A percentile compares a stretch with the other conserved stretches of the same genome.
These are phyloP conservation scores for Saxicola maurus DNA, from an alignment of 2,797 vertebrate species.

Conservation along the genomic window DNA sequence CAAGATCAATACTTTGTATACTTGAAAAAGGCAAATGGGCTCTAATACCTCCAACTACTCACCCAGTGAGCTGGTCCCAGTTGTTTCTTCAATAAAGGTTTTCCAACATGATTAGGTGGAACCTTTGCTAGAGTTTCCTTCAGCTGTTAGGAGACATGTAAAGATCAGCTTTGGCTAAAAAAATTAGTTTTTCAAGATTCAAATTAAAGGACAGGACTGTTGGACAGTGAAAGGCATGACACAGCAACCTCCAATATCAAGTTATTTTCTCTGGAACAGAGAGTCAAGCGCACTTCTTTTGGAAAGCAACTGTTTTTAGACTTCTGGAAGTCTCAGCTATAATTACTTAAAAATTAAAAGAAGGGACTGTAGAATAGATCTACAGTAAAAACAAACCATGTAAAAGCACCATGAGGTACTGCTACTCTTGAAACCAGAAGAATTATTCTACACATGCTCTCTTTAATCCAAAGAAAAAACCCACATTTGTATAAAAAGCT, in stretches of 20 bases:
- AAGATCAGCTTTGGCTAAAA: neutral
- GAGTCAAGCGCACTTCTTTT: neutral
- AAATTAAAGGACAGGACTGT: neutral
- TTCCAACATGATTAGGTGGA: conserved; percentile 86
- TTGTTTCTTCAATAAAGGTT: conserved; percentile 86
- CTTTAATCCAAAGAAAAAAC: neutral
- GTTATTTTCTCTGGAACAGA: neutral
- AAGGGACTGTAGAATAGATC: neutral
- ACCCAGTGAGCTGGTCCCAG: conserved; percentile 94
- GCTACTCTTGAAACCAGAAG: neutral
- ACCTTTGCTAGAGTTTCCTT: conserved; percentile 92
- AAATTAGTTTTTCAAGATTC: neutral
- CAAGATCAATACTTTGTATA: neutral
- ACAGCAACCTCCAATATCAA: neutral
- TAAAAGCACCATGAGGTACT: neutral
- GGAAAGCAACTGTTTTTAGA: neutral
- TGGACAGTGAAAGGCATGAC: neutral
- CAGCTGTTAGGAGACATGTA: conserved; percentile 76
- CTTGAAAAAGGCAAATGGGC: neutral
- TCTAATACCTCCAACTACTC: conserved; percentile 43
- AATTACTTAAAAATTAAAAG: neutral
- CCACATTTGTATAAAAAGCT: neutral
- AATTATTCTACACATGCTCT: neutral
- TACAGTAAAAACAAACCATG: neutral
- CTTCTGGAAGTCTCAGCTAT: neutral